phyloP scores from a whole-genome alignment of 64 coral and sea anemone species.

The Trachythela sp. region DNA sequence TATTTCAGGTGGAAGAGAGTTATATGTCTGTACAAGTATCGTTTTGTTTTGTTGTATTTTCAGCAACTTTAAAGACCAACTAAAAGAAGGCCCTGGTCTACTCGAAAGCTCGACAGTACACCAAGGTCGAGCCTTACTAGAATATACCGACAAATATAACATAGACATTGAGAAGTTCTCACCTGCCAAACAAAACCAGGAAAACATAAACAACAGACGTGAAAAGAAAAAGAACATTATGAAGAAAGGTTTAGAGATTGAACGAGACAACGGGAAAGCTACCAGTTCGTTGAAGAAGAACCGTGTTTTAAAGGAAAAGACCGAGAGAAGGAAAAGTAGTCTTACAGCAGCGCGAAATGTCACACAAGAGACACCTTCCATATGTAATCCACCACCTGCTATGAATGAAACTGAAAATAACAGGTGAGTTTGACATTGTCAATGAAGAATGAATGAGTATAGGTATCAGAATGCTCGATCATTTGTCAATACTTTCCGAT shows the following conservation, averaged over 20 bases:
- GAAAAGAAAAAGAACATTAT: background rate
- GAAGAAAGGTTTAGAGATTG: background rate
- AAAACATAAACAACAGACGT: background rate
- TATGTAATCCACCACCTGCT: background rate
- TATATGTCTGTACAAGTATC: too few species aligned
- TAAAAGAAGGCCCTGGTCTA: constrained; percentile 57
- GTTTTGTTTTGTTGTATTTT: background rate
- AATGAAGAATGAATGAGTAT: too few species aligned
- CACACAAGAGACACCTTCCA: background rate
- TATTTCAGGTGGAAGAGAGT: too few species aligned
- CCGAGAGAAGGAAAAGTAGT: background rate
- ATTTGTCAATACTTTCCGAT: too few species aligned
- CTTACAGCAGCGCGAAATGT: background rate
- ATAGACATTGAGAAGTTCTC: background rate
- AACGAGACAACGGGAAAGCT: background rate
- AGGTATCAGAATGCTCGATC: too few species aligned
- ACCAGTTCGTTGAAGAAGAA: background rate
- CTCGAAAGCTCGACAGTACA: constrained; percentile 41
- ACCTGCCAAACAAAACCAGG: background rate
- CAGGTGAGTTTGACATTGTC: background rate
- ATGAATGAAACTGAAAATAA: background rate
- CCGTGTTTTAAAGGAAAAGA: background rate
- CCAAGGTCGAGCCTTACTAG: constrained; percentile 78
- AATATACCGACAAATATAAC: constrained; percentile 57
- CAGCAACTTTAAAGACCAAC: constrained; percentile 65